Percentiles rank a stretch among this genome's conserved stretches.
phyloP scores from a whole-genome alignment of 2,113 vertebrate genomes.

The Eulemur macaco region DNA sequence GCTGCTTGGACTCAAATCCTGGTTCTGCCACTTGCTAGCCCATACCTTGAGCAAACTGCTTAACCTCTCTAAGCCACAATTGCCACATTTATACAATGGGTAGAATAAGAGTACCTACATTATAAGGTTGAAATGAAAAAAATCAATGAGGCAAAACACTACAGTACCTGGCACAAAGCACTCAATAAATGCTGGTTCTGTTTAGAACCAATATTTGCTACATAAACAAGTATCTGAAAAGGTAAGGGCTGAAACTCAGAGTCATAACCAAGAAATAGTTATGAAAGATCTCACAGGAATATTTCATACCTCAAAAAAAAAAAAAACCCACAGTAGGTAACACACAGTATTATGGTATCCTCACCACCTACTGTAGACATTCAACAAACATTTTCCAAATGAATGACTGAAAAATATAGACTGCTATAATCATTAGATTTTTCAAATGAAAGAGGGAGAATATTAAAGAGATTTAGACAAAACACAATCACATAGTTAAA shows the following conservation, averaged over 20 bases:
- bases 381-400: neutral
- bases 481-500: neutral
- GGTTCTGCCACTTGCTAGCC: neutral
- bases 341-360: neutral
- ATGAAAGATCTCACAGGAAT: neutral
- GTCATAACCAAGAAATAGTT: constrained; percentile 11
- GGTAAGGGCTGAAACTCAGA: neutral
- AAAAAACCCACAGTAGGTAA: neutral
- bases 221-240: constrained; percentile 18
- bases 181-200: neutral
- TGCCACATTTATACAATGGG: neutral
- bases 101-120: neutral
- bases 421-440: neutral
- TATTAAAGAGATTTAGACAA: constrained; percentile 27
- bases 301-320: neutral
- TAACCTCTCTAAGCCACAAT: neutral
- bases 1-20: neutral
- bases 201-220: neutral
- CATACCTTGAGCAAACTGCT: neutral
- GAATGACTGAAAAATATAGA: neutral
- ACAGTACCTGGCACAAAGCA: neutral
- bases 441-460: neutral
- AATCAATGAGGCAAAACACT: neutral
- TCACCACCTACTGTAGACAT: neutral
- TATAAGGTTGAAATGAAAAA: neutral